Percentiles rank a stretch among this genome's conserved stretches.
Conservation (phyloP, 2,113 vertebrate species). For the Blennius ocellaris region DNA sequence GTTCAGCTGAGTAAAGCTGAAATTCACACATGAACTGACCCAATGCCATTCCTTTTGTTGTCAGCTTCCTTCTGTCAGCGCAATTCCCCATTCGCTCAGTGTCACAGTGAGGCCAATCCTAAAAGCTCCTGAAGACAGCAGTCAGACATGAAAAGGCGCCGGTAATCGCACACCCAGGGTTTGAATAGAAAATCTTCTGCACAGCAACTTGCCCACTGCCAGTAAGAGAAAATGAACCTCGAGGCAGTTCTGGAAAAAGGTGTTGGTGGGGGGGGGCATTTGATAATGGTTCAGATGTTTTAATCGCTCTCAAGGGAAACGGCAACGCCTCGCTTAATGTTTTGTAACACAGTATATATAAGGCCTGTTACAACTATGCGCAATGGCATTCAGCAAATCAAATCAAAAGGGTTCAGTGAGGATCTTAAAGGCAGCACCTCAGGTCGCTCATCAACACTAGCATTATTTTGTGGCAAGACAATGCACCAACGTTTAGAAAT, state of each 20-base stretch:
- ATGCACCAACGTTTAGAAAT: too few relatives aligned
- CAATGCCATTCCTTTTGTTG: neutral
- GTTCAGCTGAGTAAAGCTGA: neutral
- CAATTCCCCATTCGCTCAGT: constrained; percentile 12
- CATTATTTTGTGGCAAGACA: too few relatives aligned
- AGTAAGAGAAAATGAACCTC: neutral
- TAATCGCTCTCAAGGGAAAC: neutral
- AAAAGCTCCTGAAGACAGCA: constrained; percentile 20
- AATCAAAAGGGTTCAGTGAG: neutral
- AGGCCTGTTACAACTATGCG: neutral
- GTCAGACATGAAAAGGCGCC: neutral
- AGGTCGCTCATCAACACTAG: too few relatives aligned
- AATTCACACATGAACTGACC: neutral
- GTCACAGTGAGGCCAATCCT: constrained; percentile 2
- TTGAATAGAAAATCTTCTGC: neutral
- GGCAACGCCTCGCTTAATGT: neutral
- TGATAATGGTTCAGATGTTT: constrained; percentile 2
- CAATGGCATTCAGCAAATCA: neutral
- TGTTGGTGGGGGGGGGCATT: neutral
- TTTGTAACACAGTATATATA: neutral
- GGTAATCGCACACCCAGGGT: neutral
- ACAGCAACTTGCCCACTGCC: neutral
- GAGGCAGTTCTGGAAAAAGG: constrained; percentile 4
- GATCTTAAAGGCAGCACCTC: too few relatives aligned
- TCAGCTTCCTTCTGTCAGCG: neutral